Evolutionary conservation across 2,797 vertebrate species (phyloP).

Genomic region (Coregonus ussuriensis): DNA sequence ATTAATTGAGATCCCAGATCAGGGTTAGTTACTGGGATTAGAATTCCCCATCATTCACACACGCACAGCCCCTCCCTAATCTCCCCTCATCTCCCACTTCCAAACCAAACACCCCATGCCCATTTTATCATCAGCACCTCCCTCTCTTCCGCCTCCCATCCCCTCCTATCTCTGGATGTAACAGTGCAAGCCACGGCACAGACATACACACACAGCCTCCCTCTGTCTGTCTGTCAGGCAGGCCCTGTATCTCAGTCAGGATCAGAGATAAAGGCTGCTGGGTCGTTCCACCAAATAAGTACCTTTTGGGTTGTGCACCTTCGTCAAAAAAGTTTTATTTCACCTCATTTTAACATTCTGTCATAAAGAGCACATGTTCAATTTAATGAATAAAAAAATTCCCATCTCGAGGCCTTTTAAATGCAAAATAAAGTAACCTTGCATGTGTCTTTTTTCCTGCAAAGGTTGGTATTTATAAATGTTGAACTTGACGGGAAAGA

Average conservation of each 20-base stretch:
- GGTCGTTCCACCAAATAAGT: too few relatives aligned
- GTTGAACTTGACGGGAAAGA: too few relatives aligned
- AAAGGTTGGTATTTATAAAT: too few relatives aligned
- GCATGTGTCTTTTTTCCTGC: too few relatives aligned
- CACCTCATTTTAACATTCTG: too few relatives aligned
- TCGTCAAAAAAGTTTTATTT: too few relatives aligned
- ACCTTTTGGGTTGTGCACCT: too few relatives aligned
- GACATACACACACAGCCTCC: slow-evolving; percentile 20
- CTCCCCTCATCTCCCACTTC: slow-evolving; percentile 23
- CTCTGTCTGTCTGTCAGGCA: slow-evolving; percentile 39
- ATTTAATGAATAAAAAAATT: too few relatives aligned
- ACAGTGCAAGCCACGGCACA: background rate
- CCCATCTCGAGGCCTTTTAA: too few relatives aligned
- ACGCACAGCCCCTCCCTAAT: background rate
- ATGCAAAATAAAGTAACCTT: too few relatives aligned
- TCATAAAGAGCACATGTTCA: too few relatives aligned
- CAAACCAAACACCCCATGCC: slow-evolving; percentile 18
- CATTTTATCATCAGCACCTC: slow-evolving; percentile 27
- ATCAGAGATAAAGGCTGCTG: slow-evolving; percentile 34
- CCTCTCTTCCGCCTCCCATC: background rate
- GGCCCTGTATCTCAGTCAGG: slow-evolving; percentile 37
- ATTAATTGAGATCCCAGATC: slow-evolving; percentile 15
- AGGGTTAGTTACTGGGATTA: slow-evolving; percentile 4
- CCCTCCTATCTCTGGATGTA: too few relatives aligned
- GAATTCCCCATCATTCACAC: background rate